Percentiles rank a stretch among this genome's conserved stretches.
Evolutionary conservation across 1,140 invertebrate species (phyloP).

Genomic region (Zaprionus gabonicus): DNA sequence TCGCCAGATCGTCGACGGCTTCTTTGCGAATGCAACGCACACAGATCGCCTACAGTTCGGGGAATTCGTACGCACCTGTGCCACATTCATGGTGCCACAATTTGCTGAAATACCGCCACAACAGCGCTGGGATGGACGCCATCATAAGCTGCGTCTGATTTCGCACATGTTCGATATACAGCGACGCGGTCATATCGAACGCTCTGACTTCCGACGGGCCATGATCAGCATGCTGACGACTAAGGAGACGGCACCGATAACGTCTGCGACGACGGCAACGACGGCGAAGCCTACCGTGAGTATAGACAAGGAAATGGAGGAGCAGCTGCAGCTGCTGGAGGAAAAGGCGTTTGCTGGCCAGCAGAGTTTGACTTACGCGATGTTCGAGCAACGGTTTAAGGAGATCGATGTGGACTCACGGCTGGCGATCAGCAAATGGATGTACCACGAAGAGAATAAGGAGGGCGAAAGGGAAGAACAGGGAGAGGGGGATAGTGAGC

Average conservation of each 20-base stretch:
- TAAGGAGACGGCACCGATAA: not conserved
- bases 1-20: slow-evolving; percentile 58
- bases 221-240: slow-evolving; percentile 30
- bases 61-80: slow-evolving; percentile 52
- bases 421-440: slow-evolving; percentile 54
- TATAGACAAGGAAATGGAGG: not conserved
- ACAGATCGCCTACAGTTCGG: slow-evolving; percentile 40
- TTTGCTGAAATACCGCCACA: not conserved
- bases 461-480: not conserved
- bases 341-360: slow-evolving; percentile 31
- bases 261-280: not conserved
- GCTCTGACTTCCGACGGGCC: slow-evolving; percentile 41
- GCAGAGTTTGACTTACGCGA: slow-evolving; percentile 27
- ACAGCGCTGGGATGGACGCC: slow-evolving; percentile 7
- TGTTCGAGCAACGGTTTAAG: slow-evolving; percentile 38
- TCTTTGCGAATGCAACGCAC: slow-evolving; percentile 33
- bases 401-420: slow-evolving; percentile 25
- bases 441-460: not conserved
- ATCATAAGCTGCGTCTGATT: slow-evolving; percentile 49
- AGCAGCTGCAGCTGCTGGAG: slow-evolving; percentile 50
- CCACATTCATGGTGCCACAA: slow-evolving; percentile 46
- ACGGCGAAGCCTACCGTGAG: not conserved
- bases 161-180: slow-evolving; percentile 50
- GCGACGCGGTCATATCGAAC: slow-evolving; percentile 25
- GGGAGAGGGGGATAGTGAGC: not conserved